These are phyloP conservation scores for Brachypodius melanocephalos DNA, from an alignment of 2,113 vertebrate species.

Conservation along the genomic window DNA sequence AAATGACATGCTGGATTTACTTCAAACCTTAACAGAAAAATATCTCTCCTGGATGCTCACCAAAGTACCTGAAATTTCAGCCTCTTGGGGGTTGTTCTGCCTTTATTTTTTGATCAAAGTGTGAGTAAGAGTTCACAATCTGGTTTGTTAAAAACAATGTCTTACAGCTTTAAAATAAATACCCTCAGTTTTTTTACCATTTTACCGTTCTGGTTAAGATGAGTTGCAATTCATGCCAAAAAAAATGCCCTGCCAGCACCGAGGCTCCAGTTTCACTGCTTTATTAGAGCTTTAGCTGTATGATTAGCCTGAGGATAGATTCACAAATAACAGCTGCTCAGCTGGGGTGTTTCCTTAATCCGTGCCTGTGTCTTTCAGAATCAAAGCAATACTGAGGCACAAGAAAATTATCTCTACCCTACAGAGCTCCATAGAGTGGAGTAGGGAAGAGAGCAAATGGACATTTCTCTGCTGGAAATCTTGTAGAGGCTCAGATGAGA, in stretches of 20 bases:
- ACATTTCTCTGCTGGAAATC: conserved; percentile 12
- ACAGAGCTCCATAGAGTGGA: background rate
- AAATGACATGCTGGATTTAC: background rate
- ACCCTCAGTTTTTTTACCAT: background rate
- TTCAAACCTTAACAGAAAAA: background rate
- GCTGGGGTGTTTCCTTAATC: conserved; percentile 49
- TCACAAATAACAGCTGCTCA: conserved; percentile 51
- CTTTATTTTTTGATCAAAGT: background rate
- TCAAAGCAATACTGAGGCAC: background rate
- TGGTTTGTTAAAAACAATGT: background rate
- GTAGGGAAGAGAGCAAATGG: background rate
- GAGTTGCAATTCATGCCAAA: background rate
- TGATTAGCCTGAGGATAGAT: conserved; percentile 41
- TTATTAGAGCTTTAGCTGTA: conserved; percentile 26
- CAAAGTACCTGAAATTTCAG: background rate
- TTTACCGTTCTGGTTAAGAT: background rate
- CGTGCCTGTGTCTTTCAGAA: conserved; percentile 15
- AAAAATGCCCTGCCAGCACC: background rate
- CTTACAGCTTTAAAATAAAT: background rate
- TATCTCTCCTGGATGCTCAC: background rate
- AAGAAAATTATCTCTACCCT: conserved; percentile 7
- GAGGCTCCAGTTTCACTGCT: conserved; percentile 21
- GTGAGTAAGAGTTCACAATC: background rate
- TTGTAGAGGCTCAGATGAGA: background rate
- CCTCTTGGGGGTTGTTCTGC: background rate